Evolutionary conservation across 2,113 vertebrate genomes (phyloP).

Genomic region (Neolamprologus variostigma): DNA sequence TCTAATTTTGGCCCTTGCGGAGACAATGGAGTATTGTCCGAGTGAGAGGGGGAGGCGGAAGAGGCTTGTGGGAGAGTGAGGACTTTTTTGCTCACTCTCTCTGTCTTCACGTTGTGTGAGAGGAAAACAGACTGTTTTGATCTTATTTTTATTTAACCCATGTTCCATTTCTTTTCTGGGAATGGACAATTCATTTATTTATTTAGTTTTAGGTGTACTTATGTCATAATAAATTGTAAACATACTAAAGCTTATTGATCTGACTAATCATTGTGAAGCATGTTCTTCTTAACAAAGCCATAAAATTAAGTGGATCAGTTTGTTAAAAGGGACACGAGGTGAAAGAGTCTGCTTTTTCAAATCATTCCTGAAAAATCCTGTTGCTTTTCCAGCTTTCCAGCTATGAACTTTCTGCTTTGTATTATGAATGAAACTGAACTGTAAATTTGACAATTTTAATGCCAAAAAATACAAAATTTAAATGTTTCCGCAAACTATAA

Average conservation of each 20-base stretch:
- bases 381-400: neutral
- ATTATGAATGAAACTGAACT: neutral
- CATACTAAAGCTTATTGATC: neutral
- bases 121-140: neutral
- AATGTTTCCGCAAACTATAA: neutral
- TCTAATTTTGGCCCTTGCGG: slow-evolving; percentile 53
- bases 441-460: neutral
- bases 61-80: slow-evolving; percentile 11
- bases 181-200: neutral
- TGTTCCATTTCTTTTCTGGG: neutral
- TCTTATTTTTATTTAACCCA: neutral
- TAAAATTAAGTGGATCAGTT: neutral
- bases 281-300: neutral
- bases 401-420: neutral
- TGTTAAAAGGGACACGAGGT: neutral
- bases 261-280: neutral
- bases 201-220: neutral
- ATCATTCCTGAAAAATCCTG: neutral
- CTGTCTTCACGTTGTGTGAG: neutral
- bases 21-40: slow-evolving; percentile 68
- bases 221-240: neutral
- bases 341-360: neutral
- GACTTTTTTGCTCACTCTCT: slow-evolving; percentile 11
- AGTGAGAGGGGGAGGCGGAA: neutral
- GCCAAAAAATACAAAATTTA: neutral